phyloP scores from a whole-genome alignment of 2,113 vertebrate genomes.

The Xiphorhynchus elegans region DNA sequence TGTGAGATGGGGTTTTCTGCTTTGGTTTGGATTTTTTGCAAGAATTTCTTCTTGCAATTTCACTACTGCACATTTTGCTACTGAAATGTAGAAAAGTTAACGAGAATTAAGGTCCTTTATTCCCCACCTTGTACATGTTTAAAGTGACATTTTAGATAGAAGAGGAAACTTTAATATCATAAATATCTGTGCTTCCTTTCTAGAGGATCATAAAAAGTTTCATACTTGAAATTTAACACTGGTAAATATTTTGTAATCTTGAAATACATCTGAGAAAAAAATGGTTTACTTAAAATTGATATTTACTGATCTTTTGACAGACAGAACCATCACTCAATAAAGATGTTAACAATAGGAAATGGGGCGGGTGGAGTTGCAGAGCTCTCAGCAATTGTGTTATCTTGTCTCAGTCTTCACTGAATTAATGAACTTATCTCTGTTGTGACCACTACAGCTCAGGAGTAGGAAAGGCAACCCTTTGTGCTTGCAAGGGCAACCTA shows the following conservation, averaged over 20 bases:
- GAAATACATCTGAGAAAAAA: neutral
- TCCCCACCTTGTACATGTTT: neutral
- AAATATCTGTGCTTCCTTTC: neutral
- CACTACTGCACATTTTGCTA: neutral
- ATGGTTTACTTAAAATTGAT: neutral
- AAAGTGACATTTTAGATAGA: neutral
- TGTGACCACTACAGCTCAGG: neutral
- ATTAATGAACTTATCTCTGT: neutral
- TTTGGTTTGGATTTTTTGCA: neutral
- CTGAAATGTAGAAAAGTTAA: neutral
- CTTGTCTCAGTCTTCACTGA: neutral
- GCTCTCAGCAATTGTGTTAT: neutral
- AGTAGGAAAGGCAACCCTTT: neutral
- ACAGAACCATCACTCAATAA: neutral
- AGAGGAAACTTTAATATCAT: neutral
- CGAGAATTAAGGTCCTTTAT: neutral
- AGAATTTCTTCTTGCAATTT: neutral
- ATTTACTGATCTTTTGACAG: neutral
- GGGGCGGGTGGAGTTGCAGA: neutral
- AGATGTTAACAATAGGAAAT: neutral
- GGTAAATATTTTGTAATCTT: neutral
- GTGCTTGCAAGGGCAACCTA: neutral
- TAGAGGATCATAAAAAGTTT: neutral
- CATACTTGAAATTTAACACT: neutral
- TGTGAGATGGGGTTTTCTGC: fast-evolving